These are phyloP conservation scores for Ypsolopha scabrella DNA, from an alignment of 2,888 invertebrate genomes.

Conservation along the genomic window DNA sequence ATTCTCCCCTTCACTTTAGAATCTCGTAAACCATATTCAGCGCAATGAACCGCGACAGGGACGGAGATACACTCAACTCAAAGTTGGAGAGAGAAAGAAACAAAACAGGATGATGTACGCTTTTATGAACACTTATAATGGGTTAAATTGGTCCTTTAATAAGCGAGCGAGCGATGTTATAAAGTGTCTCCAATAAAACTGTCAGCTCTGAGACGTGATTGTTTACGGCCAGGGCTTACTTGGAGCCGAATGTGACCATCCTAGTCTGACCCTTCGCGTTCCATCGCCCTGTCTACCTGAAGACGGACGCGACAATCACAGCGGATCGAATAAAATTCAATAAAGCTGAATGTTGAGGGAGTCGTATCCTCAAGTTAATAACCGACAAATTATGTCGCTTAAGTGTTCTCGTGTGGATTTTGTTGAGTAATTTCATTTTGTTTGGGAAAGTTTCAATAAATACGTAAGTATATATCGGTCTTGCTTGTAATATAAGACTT, in stretches of 20 bases:
- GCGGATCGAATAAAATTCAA: neutral
- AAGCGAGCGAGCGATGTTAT: slow-evolving; percentile 46
- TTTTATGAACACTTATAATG: slow-evolving; percentile 62
- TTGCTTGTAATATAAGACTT: no score
- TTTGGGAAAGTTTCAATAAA: no score
- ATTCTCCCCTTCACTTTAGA: slow-evolving; percentile 48
- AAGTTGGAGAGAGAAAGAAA: slow-evolving; percentile 29
- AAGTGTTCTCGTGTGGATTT: neutral
- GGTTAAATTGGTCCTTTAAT: slow-evolving; percentile 63
- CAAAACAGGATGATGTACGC: slow-evolving; percentile 63
- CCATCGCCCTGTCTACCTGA: no score
- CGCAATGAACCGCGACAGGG: slow-evolving; percentile 27
- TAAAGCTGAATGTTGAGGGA: neutral
- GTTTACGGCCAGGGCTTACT: slow-evolving; percentile 18
- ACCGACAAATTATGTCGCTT: neutral
- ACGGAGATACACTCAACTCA: slow-evolving; percentile 15
- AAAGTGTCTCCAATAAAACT: slow-evolving; percentile 51
- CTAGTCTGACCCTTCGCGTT: neutral
- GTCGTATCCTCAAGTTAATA: neutral
- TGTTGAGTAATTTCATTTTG: neutral
- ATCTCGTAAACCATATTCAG: slow-evolving; percentile 57
- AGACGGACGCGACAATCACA: no score
- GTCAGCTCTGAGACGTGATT: slow-evolving; percentile 35
- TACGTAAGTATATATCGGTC: no score
- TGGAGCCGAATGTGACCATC: neutral